phyloP scores from a whole-genome alignment of 2,888 invertebrate species.

The Erebia ligea region DNA sequence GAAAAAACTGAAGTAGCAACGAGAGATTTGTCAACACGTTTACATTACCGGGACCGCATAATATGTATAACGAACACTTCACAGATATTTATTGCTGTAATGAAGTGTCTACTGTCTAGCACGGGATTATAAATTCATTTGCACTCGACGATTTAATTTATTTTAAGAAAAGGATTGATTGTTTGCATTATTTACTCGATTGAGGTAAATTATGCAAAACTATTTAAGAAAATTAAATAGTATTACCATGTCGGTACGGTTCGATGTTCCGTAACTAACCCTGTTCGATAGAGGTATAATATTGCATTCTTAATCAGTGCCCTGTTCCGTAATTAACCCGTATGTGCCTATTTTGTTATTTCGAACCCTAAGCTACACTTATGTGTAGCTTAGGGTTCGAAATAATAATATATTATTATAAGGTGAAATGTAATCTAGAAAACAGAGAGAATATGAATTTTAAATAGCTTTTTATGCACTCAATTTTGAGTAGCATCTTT shows the following conservation, averaged over 20 bases:
- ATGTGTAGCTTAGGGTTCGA: too few species aligned
- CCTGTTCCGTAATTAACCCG: too few species aligned
- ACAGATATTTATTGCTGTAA: conserved; percentile 37
- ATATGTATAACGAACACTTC: conserved; percentile 39
- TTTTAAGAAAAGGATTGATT: conserved; percentile 3
- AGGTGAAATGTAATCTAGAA: not conserved
- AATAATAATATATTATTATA: too few species aligned
- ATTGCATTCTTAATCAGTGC: too few species aligned
- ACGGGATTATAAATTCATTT: conserved; percentile 17
- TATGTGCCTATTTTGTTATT: too few species aligned
- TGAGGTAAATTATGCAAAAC: not conserved
- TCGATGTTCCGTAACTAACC: not conserved
- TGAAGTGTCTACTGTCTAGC: conserved; percentile 20
- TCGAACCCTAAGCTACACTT: too few species aligned
- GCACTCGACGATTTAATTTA: conserved; percentile 6
- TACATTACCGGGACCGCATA: conserved; percentile 37
- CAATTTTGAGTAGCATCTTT: conserved; percentile 53
- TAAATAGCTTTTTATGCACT: conserved; percentile 22
- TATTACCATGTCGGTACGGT: not conserved
- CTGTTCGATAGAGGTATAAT: too few species aligned
- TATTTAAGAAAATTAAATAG: not conserved
- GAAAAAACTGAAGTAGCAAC: conserved; percentile 37
- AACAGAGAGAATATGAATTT: conserved; percentile 2
- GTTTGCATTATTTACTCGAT: not conserved
- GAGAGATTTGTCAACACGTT: conserved; percentile 40